Evolutionary conservation across 2,797 vertebrate species (phyloP), one percentile per base, ranked within the genome.

Genomic region (Benthosema pterotum): DNA sequence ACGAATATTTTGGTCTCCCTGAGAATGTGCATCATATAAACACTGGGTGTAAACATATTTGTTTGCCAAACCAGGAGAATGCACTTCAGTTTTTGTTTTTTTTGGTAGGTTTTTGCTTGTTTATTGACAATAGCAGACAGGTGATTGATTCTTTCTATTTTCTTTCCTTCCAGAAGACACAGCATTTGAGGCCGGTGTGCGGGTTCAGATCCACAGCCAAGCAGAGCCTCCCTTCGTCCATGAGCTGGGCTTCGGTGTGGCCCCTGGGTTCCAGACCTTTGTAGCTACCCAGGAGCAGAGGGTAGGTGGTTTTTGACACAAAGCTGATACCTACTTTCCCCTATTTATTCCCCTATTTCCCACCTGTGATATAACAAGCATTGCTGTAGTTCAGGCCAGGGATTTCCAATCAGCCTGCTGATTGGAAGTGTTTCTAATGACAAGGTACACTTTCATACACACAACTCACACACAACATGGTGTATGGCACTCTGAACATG

Each of bases 161-260:
- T 19, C 65, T 52, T 60, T 49, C 22, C 52, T 75, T 90, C 14
- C 92, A 99, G 97, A 99, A 81, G 98, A 99, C 74, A 99, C 96
- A 0, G 96, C 97, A 0, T 99, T 99, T 2, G 98, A 99, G 87
- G 98, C 98, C 0, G 98, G 98, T 22, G 94, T 99, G 68, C 94
- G 97, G 74, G 97, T 99, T 71, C 98, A 99, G 92, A 97, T 99
- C 85, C 98, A 99, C 93, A 99, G 96, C 91, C 98, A 99, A 79
- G 94, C 94, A 0, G 98, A 99, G 89, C 98, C 98, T 0, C 96
- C 98, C 0, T 98, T 99, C 0, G 95, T 99, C 62, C 97, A 99
- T 47, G 97, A 99, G 83, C 91, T 99, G 68, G 98, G 98, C n/a
- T 99, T 99, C 3, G 97, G 98, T 0, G 97, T 99, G 57, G 96